Evolutionary conservation across 2,113 vertebrate genomes (phyloP).

Genomic region (Bucco capensis): DNA sequence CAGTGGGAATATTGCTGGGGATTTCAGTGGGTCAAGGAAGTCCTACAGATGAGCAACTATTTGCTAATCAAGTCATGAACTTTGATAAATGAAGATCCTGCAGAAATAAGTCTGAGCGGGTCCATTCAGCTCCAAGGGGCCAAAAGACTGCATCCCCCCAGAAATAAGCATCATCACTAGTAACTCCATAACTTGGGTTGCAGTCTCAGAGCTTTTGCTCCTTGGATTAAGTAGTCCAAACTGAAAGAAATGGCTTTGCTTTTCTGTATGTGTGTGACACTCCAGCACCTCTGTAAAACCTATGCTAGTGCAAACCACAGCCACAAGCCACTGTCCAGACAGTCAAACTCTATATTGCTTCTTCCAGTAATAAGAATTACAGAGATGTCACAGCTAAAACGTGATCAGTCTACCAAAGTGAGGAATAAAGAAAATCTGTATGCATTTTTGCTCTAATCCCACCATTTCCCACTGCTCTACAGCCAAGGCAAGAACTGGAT

Average conservation of each 20-base stretch:
- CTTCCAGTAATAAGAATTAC: background rate
- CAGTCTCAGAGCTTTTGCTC: background rate
- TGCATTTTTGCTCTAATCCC: background rate
- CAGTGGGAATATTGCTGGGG: background rate
- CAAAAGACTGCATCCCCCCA: background rate
- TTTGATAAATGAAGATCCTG: background rate
- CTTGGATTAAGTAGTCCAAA: background rate
- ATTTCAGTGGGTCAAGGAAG: background rate
- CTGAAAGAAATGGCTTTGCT: background rate
- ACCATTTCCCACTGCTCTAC: fast-evolving
- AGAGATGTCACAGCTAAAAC: background rate
- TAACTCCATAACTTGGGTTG: background rate
- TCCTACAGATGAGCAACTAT: background rate
- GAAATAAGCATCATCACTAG: background rate
- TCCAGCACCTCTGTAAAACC: background rate
- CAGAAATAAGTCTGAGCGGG: background rate
- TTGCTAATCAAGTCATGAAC: background rate
- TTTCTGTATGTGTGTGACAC: background rate
- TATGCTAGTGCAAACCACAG: background rate
- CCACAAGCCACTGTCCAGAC: fast-evolving
- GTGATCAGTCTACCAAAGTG: background rate
- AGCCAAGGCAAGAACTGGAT: background rate
- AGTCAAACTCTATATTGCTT: background rate
- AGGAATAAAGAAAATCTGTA: fast-evolving
- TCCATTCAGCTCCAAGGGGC: background rate